These are phyloP conservation scores for Leptoclinus maculatus DNA, from an alignment of 2,797 vertebrate species.

Conservation along the genomic window DNA sequence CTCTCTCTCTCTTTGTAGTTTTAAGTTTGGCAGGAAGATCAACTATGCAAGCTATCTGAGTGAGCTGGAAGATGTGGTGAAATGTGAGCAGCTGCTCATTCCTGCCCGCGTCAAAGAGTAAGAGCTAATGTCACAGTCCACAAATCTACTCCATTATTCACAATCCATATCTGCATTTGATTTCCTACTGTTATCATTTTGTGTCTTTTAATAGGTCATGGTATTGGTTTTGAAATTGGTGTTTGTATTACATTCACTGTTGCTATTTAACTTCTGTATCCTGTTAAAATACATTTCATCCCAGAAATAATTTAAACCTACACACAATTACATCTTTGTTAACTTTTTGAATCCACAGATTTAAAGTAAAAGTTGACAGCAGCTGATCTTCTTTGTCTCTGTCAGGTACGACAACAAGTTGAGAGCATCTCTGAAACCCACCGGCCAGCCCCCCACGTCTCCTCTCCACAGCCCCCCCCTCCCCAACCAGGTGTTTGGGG, in stretches of 20 bases:
- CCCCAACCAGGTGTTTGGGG: conserved; percentile 94
- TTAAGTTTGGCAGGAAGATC: conserved; percentile 97
- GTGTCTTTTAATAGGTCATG: neutral
- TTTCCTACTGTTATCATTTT: neutral
- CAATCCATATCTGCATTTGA: neutral
- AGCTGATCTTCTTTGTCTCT: neutral
- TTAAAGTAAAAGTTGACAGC: neutral
- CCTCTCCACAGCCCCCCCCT: conserved; percentile 86
- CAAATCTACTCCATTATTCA: neutral
- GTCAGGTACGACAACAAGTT: conserved; percentile 93
- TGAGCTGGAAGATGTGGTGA: conserved; percentile 94
- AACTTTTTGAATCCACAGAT: neutral
- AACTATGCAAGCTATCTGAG: conserved; percentile 98
- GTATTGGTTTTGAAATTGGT: neutral
- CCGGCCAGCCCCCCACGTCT: conserved; percentile 82
- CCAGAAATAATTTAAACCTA: too few species aligned
- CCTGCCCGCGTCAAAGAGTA: conserved; percentile 93
- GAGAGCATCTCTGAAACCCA: conserved; percentile 89
- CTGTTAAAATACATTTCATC: neutral
- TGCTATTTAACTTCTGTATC: neutral
- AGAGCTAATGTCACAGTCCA: conserved; percentile 47
- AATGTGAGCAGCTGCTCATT: conserved; percentile 95
- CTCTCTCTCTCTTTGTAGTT: conserved; percentile 73
- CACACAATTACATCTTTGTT: neutral
- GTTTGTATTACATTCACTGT: too few species aligned